phyloP scores from a whole-genome alignment of 2,888 invertebrate species.

The Folsomia manolachei region DNA sequence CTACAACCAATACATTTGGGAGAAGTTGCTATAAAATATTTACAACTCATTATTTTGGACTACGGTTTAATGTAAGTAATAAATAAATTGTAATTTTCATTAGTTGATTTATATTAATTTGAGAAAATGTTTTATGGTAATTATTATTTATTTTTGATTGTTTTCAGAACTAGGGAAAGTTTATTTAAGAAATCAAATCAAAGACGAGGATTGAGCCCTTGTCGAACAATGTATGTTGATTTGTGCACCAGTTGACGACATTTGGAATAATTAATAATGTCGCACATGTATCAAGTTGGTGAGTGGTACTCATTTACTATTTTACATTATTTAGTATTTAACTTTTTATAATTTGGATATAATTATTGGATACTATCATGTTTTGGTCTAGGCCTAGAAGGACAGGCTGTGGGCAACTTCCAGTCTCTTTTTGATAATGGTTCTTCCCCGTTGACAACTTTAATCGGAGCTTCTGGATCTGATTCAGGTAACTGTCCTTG shows the following conservation, averaged over 20 bases:
- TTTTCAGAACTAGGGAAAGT: neutral
- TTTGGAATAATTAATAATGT: neutral
- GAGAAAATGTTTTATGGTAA: too few species aligned
- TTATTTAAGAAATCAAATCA: neutral
- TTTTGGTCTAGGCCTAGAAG: slow-evolving; percentile 10
- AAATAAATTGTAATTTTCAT: too few species aligned
- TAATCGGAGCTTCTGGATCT: neutral
- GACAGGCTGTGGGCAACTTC: slow-evolving; percentile 12
- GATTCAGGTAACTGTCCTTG: neutral
- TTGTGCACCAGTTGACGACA: neutral
- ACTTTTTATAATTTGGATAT: neutral
- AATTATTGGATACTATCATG: too few species aligned
- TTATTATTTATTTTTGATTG: neutral
- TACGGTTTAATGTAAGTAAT: too few species aligned
- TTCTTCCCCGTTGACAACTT: neutral
- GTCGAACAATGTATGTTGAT: neutral
- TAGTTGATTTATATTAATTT: too few species aligned
- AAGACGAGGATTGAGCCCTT: neutral
- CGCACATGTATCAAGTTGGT: slow-evolving; percentile 3
- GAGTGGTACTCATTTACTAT: neutral
- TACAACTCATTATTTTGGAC: too few species aligned
- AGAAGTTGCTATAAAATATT: too few species aligned
- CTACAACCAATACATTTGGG: too few species aligned
- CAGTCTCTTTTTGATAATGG: slow-evolving; percentile 16
- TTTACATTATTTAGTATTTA: neutral